phyloP scores from a whole-genome alignment of 2,797 vertebrate species.

The Acipenser transmontanus region DNA sequence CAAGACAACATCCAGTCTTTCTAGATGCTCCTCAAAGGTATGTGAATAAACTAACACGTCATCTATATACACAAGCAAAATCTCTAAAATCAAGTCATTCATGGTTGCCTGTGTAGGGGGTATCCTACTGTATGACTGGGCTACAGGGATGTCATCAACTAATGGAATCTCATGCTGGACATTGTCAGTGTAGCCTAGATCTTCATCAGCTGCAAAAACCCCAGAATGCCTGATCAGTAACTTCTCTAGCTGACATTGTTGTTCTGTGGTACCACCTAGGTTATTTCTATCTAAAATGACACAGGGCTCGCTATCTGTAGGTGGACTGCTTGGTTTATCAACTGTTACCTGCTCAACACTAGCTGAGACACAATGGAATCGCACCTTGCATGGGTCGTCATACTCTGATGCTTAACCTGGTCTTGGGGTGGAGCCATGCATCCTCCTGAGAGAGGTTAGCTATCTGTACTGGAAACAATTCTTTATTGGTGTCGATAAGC shows the following conservation, averaged over 20 bases:
- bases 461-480: constrained; percentile 1
- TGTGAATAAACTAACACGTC: neutral
- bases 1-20: too few species aligned
- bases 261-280: neutral
- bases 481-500: neutral
- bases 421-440: neutral
- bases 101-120: neutral
- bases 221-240: constrained; percentile 1
- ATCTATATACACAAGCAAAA: neutral
- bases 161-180: constrained; percentile 4
- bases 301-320: neutral
- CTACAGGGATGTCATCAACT: neutral
- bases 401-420: neutral
- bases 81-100: neutral
- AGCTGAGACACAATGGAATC: neutral
- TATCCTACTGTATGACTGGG: too few species aligned
- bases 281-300: neutral
- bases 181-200: constrained; percentile 7
- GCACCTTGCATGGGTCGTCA: neutral
- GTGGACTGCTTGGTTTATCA: neutral
- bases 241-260: neutral
- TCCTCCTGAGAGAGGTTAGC: constrained; percentile 1
- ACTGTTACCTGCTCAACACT: neutral
- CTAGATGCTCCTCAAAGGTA: neutral
- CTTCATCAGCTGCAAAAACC: neutral